These are phyloP conservation scores for Calephelis perditalis DNA, from an alignment of 2,888 invertebrate species.

Conservation along the genomic window DNA sequence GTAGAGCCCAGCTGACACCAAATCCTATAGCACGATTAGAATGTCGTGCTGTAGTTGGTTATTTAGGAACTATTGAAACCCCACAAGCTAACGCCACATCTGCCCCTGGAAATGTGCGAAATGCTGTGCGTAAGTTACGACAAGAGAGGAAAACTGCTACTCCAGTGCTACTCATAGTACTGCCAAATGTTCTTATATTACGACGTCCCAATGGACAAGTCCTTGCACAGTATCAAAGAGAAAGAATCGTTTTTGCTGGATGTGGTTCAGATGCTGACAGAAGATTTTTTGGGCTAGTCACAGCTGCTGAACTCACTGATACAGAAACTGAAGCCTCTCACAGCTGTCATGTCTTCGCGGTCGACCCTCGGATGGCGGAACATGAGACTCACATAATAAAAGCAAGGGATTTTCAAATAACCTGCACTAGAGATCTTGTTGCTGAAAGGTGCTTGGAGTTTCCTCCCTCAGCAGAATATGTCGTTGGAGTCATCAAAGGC, in stretches of 20 bases:
- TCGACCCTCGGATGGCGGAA: conserved; percentile 90
- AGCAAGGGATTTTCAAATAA: conserved; percentile 90
- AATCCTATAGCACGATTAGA: conserved; percentile 78
- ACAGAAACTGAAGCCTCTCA: conserved; percentile 78
- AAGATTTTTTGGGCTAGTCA: conserved; percentile 95
- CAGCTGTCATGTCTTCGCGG: conserved; percentile 96
- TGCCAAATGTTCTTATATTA: conserved; percentile 87
- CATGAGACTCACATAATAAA: conserved; percentile 89
- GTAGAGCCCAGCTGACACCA: conserved; percentile 56
- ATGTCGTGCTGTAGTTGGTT: conserved; percentile 93
- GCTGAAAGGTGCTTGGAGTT: conserved; percentile 92
- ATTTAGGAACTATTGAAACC: conserved; percentile 97
- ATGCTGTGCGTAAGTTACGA: conserved; percentile 91
- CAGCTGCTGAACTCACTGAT: conserved; percentile 83
- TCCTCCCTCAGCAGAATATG: conserved; percentile 89
- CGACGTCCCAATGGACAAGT: conserved; percentile 87
- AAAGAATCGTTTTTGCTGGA: conserved; percentile 92
- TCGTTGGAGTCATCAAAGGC: conserved; percentile 83
- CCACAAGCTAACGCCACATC: conserved; percentile 88
- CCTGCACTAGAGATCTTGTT: conserved; percentile 88
- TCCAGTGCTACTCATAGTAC: conserved; percentile 90
- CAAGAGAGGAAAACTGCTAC: conserved; percentile 93
- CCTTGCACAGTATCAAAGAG: conserved; percentile 91
- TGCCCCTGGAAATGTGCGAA: conserved; percentile 88
- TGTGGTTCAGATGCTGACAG: conserved; percentile 94